Base-by-base conservation (phyloP, 2,113 vertebrate genomes). In the Amazona vittata region DNA sequence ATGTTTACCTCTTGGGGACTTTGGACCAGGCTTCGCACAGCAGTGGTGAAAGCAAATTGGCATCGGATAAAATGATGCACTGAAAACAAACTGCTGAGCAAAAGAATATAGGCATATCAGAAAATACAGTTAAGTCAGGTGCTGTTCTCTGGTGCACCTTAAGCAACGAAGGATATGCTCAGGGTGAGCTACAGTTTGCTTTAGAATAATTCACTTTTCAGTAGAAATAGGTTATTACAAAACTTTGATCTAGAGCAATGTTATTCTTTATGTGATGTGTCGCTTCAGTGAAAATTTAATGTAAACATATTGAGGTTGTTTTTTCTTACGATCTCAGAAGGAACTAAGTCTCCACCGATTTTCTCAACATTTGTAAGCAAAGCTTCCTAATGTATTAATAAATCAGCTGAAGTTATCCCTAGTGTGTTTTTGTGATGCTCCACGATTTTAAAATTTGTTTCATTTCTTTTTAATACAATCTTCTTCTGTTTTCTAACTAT, bases 231-330 rank as follows among this genome's bases (percentile, higher is more conserved):
- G 55, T 89, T 94, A 89, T 81, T 95, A 78, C 65, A 89, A 86
- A 90, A 70, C 55, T 44, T 95, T 55, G 26, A 86, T 75, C 43
- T 50, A 78, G 46, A 90, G 77, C 94, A 88, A 91, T 89, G 78
- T 47, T 89, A 50, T 86, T 93, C 81, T 89, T 95, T 86, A 83
- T 71, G 49, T 80, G 52, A 44, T 83, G 52, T 86, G 76, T 86
- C 83, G 55, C 83, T 89, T 93, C 86, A 92, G 81, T 94, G 78
- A 96, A 94, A 95, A 79, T 53, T 50, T 77, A 83, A 29, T 25
- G 20, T 74, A 83, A 83, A 93, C 64, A 41, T 78, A 29, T 50
- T 41, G 55, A 93, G 7, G 59, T 80, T 77, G 28, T 7, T 90
- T 90, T 86, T 92, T 37, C 50, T 94, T 39, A 35, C 55, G 39